phyloP scores from a whole-genome alignment of 2,888 invertebrate species.

The Drosophila emarginata region DNA sequence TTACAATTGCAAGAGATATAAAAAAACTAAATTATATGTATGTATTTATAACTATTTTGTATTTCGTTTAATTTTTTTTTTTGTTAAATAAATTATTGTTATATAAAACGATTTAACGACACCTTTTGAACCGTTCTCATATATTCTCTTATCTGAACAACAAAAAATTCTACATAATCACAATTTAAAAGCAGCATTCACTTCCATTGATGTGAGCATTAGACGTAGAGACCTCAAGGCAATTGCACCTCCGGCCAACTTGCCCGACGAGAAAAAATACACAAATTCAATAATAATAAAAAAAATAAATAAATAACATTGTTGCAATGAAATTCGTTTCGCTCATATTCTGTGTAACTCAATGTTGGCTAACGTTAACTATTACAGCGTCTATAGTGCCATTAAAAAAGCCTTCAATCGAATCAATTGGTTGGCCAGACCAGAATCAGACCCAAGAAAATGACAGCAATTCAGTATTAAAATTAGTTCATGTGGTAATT shows the following conservation, averaged over 20 bases:
- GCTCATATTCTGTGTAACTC: slow-evolving; percentile 4
- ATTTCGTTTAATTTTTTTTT: neutral
- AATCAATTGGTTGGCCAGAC: neutral
- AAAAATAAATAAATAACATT: neutral
- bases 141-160: slow-evolving; percentile 32
- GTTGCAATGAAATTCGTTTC: neutral
- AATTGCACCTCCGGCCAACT: slow-evolving; percentile 27
- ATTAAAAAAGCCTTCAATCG: neutral
- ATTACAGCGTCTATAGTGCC: slow-evolving; percentile 20
- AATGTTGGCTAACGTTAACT: neutral
- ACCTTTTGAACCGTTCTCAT: slow-evolving; percentile 24
- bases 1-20: slow-evolving; percentile 29
- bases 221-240: slow-evolving; percentile 38
- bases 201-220: slow-evolving; percentile 54
- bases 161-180: slow-evolving; percentile 39
- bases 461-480: slow-evolving; percentile 52
- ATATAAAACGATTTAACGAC: slow-evolving; percentile 21
- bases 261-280: neutral
- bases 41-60: slow-evolving; percentile 1
- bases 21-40: slow-evolving; percentile 13
- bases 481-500: slow-evolving; percentile 73
- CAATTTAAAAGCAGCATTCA: slow-evolving; percentile 58
- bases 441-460: neutral
- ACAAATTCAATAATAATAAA: neutral
- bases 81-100: slow-evolving; percentile 29